Percentiles rank a stretch among this genome's conserved stretches.
Evolutionary conservation across 1,140 invertebrate genomes (phyloP).

Genomic region (Drosophila nannoptera): DNA sequence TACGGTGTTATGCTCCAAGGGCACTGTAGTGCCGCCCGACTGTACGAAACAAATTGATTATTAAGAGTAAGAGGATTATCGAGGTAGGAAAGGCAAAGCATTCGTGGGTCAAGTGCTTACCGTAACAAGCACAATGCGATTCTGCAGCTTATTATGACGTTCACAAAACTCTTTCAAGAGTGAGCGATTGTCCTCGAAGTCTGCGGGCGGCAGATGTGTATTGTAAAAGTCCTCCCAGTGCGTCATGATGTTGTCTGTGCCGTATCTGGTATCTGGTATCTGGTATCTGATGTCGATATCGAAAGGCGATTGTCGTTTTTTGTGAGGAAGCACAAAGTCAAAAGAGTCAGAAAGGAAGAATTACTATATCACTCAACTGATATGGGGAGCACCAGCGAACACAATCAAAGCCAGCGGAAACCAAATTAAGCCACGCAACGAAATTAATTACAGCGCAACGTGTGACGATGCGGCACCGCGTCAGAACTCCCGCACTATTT

Average conservation of each 20-base stretch:
- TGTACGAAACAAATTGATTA: constrained; percentile 61
- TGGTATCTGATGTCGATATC: constrained; percentile 7
- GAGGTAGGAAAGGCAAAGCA: not conserved
- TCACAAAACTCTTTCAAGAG: constrained; percentile 86
- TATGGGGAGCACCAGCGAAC: constrained; percentile 24
- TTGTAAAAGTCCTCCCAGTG: constrained; percentile 90
- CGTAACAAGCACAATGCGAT: constrained; percentile 88
- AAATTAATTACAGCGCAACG: constrained; percentile 38
- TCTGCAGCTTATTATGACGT: constrained; percentile 82
- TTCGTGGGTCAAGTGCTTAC: constrained; percentile 79
- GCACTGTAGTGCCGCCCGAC: constrained; percentile 98
- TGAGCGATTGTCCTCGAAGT: constrained; percentile 86
- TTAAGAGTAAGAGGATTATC: constrained; percentile 1
- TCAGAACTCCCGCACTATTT: constrained; percentile 29
- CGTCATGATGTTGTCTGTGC: constrained; percentile 64
- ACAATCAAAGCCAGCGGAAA: constrained; percentile 34
- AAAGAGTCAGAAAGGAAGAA: constrained; percentile 37
- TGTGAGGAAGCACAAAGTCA: constrained; percentile 40
- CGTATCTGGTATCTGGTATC: constrained; percentile 2
- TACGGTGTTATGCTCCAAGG: constrained; percentile 97
- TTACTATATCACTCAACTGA: constrained; percentile 42
- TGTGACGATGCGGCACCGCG: constrained; percentile 12
- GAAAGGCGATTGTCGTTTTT: not conserved
- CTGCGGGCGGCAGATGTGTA: constrained; percentile 85
- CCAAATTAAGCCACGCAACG: constrained; percentile 39